Percentiles rank a stretch among this genome's conserved stretches.
These are phyloP conservation scores for Pristiophorus japonicus DNA, from an alignment of 2,113 vertebrate genomes.

Conservation along the genomic window DNA sequence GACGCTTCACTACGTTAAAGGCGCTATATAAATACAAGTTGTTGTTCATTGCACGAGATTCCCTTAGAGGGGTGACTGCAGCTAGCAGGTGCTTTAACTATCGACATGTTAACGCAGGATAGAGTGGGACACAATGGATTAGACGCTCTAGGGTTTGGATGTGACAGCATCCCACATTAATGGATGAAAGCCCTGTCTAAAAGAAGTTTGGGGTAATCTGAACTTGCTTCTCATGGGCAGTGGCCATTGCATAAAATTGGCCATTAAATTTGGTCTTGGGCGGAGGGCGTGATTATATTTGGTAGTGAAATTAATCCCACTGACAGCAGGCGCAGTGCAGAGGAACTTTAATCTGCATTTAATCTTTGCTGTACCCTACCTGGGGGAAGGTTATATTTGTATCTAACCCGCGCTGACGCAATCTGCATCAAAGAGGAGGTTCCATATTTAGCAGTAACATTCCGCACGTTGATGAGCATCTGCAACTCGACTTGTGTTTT, in stretches of 20 bases:
- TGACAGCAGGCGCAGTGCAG: background rate
- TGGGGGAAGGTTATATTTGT: background rate
- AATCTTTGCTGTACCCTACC: background rate
- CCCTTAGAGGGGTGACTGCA: background rate
- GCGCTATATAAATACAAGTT: too few species aligned
- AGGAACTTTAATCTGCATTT: background rate
- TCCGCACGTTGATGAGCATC: background rate
- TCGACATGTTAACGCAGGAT: background rate
- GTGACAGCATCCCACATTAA: background rate
- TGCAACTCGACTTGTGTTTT: background rate
- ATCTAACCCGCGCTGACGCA: background rate
- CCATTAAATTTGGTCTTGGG: background rate
- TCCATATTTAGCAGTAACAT: background rate
- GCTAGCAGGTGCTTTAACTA: background rate
- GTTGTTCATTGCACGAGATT: background rate
- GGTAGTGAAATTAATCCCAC: background rate
- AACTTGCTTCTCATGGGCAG: background rate
- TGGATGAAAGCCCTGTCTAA: background rate
- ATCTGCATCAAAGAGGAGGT: background rate
- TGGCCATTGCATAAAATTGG: background rate
- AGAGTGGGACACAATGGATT: background rate
- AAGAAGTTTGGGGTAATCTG: too few species aligned
- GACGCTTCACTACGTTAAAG: too few species aligned
- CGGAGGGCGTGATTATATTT: background rate
- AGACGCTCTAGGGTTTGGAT: background rate